Percentiles rank a stretch among this genome's conserved stretches.
Evolutionary conservation across 1,140 invertebrate species (phyloP).

Genomic region (Drosophila gunungcola): DNA sequence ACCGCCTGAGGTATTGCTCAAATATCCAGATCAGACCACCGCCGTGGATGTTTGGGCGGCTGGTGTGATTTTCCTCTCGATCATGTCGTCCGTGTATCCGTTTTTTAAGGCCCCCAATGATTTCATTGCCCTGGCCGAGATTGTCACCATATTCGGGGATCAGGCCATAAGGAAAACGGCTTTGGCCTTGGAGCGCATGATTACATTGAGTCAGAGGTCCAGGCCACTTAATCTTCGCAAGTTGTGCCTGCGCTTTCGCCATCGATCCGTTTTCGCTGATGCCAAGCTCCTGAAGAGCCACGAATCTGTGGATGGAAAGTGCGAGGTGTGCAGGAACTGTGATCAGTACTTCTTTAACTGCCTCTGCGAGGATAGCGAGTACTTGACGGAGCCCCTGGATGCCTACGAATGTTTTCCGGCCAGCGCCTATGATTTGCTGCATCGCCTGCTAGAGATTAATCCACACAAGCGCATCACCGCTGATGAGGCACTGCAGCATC

Average conservation of each 20-base stretch:
- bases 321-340: constrained; percentile 80
- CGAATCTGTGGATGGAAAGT: constrained; percentile 57
- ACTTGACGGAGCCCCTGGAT: constrained; percentile 68
- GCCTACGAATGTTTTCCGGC: constrained; percentile 74
- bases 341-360: constrained; percentile 83
- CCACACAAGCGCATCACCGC: constrained; percentile 99
- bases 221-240: constrained; percentile 86
- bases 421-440: constrained; percentile 98
- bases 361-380: constrained; percentile 67
- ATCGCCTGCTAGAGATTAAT: constrained; percentile 99
- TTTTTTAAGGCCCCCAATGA: constrained; percentile 94
- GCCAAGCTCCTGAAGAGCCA: constrained; percentile 59
- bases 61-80: constrained; percentile 93
- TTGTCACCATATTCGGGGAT: constrained; percentile 92
- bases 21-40: constrained; percentile 90
- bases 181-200: constrained; percentile 86
- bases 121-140: constrained; percentile 92
- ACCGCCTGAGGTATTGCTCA: constrained; percentile 94
- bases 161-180: constrained; percentile 89
- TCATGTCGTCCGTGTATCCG: constrained; percentile 92
- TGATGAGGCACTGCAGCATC: constrained; percentile 98
- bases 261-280: constrained; percentile 70
- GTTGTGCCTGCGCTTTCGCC: constrained; percentile 85
- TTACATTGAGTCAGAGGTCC: constrained; percentile 86
- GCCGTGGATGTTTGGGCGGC: constrained; percentile 96